Percentiles rank a stretch among this genome's conserved stretches.
Evolutionary conservation across 2,797 vertebrate genomes (phyloP).

Genomic region (Lithobates sylvaticus): DNA sequence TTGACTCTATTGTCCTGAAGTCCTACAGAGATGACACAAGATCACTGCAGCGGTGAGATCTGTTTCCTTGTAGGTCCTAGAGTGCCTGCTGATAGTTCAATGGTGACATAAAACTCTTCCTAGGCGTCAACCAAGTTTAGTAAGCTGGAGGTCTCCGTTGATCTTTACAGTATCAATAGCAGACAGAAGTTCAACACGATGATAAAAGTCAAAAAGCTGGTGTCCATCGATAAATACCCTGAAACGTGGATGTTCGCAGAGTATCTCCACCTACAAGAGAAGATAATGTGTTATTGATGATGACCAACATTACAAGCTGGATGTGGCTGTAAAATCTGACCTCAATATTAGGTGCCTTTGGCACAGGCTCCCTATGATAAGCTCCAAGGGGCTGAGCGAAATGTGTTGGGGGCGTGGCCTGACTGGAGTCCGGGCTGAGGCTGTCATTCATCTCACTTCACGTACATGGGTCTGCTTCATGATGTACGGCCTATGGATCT

Average conservation of each 20-base stretch:
- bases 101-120: slow-evolving; percentile 66
- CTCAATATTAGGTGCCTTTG: no score
- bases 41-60: slow-evolving; percentile 69
- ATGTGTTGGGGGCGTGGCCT: no score
- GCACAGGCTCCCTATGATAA: no score
- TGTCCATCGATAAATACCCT: slow-evolving; percentile 98
- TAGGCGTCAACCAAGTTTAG: slow-evolving; percentile 91
- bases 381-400: no score
- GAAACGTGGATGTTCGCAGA: slow-evolving; percentile 97
- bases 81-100: slow-evolving; percentile 68
- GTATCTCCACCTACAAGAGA: slow-evolving; percentile 91
- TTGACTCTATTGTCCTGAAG: slow-evolving; percentile 68
- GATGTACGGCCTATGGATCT: no score
- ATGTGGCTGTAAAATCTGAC: no score
- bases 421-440: no score
- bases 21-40: slow-evolving; percentile 68
- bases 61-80: slow-evolving; percentile 70
- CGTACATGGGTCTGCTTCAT: no score
- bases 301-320: background rate
- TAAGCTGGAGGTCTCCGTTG: slow-evolving; percentile 95
- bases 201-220: slow-evolving; percentile 99
- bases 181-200: slow-evolving; percentile 93
- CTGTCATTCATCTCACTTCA: no score
- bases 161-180: slow-evolving; percentile 96
- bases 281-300: slow-evolving; percentile 41